Evolutionary conservation across 1,140 invertebrate genomes (phyloP).

Genomic region (Tribolium castaneum): DNA sequence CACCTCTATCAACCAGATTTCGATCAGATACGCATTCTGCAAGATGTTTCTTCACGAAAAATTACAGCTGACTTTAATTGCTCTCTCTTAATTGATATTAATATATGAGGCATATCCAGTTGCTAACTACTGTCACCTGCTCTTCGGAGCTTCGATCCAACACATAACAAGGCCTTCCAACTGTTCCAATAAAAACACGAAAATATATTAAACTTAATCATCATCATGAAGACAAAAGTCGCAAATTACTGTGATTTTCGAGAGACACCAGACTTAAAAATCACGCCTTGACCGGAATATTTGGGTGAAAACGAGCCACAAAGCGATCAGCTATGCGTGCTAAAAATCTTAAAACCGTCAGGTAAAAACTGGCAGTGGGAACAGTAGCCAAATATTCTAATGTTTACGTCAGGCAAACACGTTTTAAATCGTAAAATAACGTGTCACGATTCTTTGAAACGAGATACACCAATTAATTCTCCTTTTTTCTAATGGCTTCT

Average conservation of each 20-base stretch:
- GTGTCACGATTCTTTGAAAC: slow-evolving; percentile 9
- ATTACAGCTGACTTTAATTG: slow-evolving; percentile 32
- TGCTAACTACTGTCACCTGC: slow-evolving; percentile 29
- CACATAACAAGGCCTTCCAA: neutral
- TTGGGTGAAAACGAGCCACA: neutral
- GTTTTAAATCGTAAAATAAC: slow-evolving; percentile 27
- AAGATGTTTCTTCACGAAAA: slow-evolving; percentile 15
- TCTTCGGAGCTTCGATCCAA: neutral
- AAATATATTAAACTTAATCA: neutral
- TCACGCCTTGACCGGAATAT: neutral
- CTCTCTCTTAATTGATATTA: slow-evolving; percentile 28
- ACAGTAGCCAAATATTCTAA: slow-evolving; percentile 24
- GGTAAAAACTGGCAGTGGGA: slow-evolving; percentile 9
- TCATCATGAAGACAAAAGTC: neutral
- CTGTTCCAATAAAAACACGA: neutral
- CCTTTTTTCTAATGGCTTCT: neutral
- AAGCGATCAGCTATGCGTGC: slow-evolving; percentile 14
- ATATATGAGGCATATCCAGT: slow-evolving; percentile 13
- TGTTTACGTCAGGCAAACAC: slow-evolving; percentile 31
- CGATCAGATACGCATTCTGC: slow-evolving; percentile 33
- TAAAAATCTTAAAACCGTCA: slow-evolving; percentile 31
- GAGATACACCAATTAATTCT: neutral
- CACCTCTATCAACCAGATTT: slow-evolving; percentile 31
- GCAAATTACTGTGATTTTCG: neutral
- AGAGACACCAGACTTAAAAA: neutral